Base-by-base conservation (phyloP, 1,140 invertebrate species). In the Galleria mellonella region DNA sequence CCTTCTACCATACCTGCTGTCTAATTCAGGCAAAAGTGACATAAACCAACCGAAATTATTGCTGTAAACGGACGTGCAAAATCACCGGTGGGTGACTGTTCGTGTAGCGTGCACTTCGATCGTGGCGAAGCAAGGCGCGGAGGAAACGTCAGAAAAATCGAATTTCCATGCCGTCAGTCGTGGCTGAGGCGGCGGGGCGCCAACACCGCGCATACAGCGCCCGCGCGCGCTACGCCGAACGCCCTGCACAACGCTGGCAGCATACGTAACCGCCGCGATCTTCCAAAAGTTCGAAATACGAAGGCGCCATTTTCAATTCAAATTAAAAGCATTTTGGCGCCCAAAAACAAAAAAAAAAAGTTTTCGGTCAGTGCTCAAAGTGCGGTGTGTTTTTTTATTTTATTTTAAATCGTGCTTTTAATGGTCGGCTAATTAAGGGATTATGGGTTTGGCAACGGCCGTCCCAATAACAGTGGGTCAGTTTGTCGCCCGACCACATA, bases 131-230 rank as follows among this genome's bases (percentile, higher is more conserved):
- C 63, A 79, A 83, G 77, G 81, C 77, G 81, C 75, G 77, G 77
- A 81, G 77, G 75, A 79, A 78, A 79, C 72, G 79, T 81, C 76
- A 83, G 74, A 81, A 83, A 83, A 83, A 83, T 83, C 79, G 79
- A 83, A 83, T 82, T 83, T 82, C 72, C 73, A 79, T 71, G 70
- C 65, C 76, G 79, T 68, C 81, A 84, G 81, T 82, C 74, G 81
- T 70, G 67, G 67, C 56, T 64, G 57, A 74, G 77, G 77, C 77
- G 81, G 81, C 77, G 81, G 64, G 73, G 73, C 76, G 81, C 70
- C 30, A 68, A 62, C 73, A 83, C 47, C 72, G 77, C 68, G 71
- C 67, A 63, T 44, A 61, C 43, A 74, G 74, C 74, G 74, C 74
- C 67, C 72, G 73, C 75, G 69, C 79, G 69, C 73, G 65, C 72